Evolutionary conservation across 2,113 vertebrate species (phyloP).

Genomic region (Elephas maximus): DNA sequence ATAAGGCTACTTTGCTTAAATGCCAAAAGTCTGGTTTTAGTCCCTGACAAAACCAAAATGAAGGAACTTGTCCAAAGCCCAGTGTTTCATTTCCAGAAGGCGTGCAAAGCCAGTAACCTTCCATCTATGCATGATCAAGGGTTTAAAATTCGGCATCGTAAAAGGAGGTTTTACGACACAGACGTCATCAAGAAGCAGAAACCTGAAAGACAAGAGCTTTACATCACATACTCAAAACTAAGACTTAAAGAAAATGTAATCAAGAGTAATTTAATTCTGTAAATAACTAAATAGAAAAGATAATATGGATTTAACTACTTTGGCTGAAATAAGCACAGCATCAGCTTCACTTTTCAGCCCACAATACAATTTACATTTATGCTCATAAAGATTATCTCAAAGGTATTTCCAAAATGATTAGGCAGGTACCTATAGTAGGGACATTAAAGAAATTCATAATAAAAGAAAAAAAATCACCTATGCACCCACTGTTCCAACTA

Average conservation of each 20-base stretch:
- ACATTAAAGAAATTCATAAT: background rate
- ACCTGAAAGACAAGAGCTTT: background rate
- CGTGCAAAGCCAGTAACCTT: background rate
- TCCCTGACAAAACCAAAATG: background rate
- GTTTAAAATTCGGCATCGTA: background rate
- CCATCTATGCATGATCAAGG: background rate
- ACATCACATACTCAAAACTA: background rate
- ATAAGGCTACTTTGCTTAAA: background rate
- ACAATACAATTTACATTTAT: conserved; percentile 35
- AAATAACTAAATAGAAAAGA: conserved; percentile 9
- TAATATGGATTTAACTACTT: background rate
- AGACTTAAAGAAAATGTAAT: background rate
- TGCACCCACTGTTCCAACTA: background rate
- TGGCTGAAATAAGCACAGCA: background rate
- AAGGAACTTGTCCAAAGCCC: background rate
- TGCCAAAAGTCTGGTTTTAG: background rate
- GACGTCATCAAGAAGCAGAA: background rate
- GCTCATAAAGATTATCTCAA: conserved; percentile 4
- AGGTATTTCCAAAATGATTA: conserved; percentile 33
- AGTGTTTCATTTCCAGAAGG: conserved; percentile 1
- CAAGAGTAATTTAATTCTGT: conserved; percentile 1
- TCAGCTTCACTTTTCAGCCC: background rate
- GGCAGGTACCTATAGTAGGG: background rate
- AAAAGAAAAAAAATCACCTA: background rate
- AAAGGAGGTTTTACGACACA: background rate